Conservation (phyloP, 2,888 invertebrate genomes). For the Ecliptopera silaceata region DNA sequence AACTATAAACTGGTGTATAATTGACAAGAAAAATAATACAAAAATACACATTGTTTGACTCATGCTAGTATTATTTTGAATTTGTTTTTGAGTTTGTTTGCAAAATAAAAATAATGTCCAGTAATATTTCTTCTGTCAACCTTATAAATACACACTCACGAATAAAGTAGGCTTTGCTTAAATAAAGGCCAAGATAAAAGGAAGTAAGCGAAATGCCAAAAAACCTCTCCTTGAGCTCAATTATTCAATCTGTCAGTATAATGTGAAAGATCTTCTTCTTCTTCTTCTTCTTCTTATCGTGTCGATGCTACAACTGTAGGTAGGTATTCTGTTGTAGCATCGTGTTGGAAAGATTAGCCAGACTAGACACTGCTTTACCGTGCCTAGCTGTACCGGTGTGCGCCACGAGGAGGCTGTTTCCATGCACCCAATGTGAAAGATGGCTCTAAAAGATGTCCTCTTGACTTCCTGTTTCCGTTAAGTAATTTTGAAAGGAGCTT, state of each 20-base stretch:
- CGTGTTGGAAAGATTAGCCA: no score
- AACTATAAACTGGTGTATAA: not conserved
- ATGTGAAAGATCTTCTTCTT: no score
- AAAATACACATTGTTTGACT: not conserved
- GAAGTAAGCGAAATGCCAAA: constrained; percentile 25
- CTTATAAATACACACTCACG: constrained; percentile 5
- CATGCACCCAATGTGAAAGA: no score
- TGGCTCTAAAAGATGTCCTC: constrained; percentile 25
- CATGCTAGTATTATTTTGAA: not conserved
- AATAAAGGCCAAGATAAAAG: constrained; percentile 17
- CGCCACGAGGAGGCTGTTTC: no score
- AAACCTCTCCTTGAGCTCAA: constrained; percentile 24
- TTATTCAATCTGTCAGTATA: constrained; percentile 14
- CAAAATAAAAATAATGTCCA: constrained; percentile 10
- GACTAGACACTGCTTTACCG: no score
- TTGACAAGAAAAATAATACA: not conserved
- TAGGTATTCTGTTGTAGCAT: no score
- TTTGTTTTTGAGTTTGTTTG: no score
- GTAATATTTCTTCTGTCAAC: constrained; percentile 9
- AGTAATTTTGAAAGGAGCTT: not conserved
- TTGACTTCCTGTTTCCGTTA: not conserved
- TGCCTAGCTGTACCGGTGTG: no score
- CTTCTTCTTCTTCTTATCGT: no score
- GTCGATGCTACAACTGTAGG: no score
- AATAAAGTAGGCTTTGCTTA: constrained; percentile 12